A percentile compares a stretch with the other conserved stretches of the same genome.
Evolutionary conservation across 2,888 invertebrate genomes (phyloP).

Genomic region (Mellilla xanthometata): DNA sequence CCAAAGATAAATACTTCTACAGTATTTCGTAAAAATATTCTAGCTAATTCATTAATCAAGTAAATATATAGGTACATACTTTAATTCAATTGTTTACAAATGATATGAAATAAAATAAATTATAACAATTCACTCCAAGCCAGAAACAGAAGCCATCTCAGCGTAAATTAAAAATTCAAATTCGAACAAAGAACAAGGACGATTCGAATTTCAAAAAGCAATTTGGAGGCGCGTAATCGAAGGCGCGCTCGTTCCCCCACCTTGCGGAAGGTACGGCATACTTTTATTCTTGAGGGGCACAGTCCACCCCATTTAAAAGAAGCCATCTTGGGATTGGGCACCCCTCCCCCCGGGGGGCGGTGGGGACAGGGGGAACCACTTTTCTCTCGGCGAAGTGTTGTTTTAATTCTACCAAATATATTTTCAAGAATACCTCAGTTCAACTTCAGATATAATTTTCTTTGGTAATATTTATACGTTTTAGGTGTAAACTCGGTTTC

Average conservation of each 20-base stretch:
- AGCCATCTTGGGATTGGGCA: conserved; percentile 78
- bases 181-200: conserved; percentile 41
- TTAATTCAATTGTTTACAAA: too few relatives aligned
- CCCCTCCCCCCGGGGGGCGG: conserved; percentile 41
- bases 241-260: conserved; percentile 58
- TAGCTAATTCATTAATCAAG: too few relatives aligned
- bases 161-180: conserved; percentile 38
- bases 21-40: too few relatives aligned
- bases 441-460: conserved; percentile 78
- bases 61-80: too few relatives aligned
- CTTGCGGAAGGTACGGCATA: conserved; percentile 71
- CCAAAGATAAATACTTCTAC: too few relatives aligned
- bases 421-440: conserved; percentile 78
- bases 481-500: conserved; percentile 58
- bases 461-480: conserved; percentile 72
- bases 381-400: conserved; percentile 78
- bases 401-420: conserved; percentile 82
- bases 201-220: conserved; percentile 64
- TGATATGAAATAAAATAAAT: background rate
- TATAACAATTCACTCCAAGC: background rate
- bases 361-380: conserved; percentile 64
- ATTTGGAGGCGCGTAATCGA: conserved; percentile 72
- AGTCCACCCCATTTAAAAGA: conserved; percentile 81
- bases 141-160: conserved; percentile 26
- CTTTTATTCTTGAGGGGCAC: conserved; percentile 80